Percentiles rank a stretch among this genome's conserved stretches.
These are phyloP conservation scores for Melanaphis sacchari DNA, from an alignment of 1,140 invertebrate genomes.

Conservation along the genomic window DNA sequence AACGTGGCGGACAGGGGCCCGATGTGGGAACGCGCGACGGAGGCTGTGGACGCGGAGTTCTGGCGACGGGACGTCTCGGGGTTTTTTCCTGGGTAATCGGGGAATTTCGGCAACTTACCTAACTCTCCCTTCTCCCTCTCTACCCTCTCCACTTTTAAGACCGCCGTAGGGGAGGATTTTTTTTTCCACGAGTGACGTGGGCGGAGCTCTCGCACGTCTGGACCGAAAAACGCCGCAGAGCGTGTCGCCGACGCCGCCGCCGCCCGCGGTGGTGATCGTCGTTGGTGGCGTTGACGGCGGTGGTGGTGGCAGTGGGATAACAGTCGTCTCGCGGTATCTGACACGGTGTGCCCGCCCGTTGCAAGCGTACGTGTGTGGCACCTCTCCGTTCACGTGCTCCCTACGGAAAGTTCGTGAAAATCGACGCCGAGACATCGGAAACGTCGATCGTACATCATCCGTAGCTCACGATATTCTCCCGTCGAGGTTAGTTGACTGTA, in stretches of 20 bases:
- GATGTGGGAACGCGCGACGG: background rate
- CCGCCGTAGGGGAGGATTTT: background rate
- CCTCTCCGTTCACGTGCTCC: background rate
- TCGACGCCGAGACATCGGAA: background rate
- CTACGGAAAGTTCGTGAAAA: background rate
- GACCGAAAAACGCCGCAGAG: slow-evolving; percentile 11
- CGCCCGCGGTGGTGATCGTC: background rate
- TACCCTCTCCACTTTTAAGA: too few species aligned
- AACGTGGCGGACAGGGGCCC: background rate
- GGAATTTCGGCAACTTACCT: too few species aligned
- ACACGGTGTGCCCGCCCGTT: background rate
- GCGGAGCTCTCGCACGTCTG: slow-evolving; percentile 21
- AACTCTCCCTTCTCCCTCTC: background rate
- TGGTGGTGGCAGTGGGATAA: too few species aligned
- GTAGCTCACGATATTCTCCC: background rate
- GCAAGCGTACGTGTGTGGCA: background rate
- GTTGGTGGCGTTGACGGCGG: background rate
- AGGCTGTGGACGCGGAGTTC: background rate
- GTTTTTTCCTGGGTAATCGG: slow-evolving; percentile 15
- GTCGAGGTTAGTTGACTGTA: too few species aligned
- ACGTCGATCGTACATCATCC: background rate
- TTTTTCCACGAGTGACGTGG: background rate
- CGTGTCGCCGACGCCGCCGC: background rate
- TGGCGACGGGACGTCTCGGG: slow-evolving; percentile 17
- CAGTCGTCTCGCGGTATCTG: slow-evolving; percentile 34